These are phyloP conservation scores for Adoxophyes honmai DNA, from an alignment of 1,140 invertebrate genomes.

Conservation along the genomic window DNA sequence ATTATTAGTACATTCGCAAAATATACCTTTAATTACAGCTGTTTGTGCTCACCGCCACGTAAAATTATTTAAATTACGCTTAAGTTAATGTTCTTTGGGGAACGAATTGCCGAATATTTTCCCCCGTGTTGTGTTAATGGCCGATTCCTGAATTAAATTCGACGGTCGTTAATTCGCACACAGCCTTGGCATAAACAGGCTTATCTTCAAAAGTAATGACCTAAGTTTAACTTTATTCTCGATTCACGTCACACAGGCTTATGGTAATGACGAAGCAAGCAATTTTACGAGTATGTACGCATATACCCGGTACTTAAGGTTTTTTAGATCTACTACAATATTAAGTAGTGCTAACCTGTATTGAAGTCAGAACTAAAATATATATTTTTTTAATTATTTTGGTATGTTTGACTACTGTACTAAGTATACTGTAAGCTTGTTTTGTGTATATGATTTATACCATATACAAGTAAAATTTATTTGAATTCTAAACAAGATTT, in stretches of 20 bases:
- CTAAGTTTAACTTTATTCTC: slow-evolving; percentile 32
- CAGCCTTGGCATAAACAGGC: slow-evolving; percentile 37
- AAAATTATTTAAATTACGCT: slow-evolving; percentile 69
- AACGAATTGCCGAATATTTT: slow-evolving; percentile 61
- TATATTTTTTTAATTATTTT: no score
- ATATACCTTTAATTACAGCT: slow-evolving; percentile 59
- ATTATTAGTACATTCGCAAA: slow-evolving; percentile 39
- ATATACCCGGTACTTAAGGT: no score
- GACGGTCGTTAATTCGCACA: slow-evolving; percentile 52
- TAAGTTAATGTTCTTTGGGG: slow-evolving; percentile 59
- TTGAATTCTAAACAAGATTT: no score
- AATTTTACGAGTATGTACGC: slow-evolving; percentile 15
- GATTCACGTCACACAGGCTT: slow-evolving; percentile 11
- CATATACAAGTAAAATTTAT: no score
- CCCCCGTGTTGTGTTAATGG: slow-evolving; percentile 55
- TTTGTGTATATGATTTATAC: no score
- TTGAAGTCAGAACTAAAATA: no score
- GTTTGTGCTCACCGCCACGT: slow-evolving; percentile 63
- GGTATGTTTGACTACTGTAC: no score
- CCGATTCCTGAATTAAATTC: slow-evolving; percentile 59
- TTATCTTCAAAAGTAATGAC: slow-evolving; percentile 33
- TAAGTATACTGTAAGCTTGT: no score
- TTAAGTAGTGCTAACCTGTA: no score
- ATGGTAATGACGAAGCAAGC: neutral
- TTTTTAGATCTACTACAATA: no score